phyloP scores from a whole-genome alignment of 1,140 invertebrate genomes.

The Daktulosphaira vitifoliae region DNA sequence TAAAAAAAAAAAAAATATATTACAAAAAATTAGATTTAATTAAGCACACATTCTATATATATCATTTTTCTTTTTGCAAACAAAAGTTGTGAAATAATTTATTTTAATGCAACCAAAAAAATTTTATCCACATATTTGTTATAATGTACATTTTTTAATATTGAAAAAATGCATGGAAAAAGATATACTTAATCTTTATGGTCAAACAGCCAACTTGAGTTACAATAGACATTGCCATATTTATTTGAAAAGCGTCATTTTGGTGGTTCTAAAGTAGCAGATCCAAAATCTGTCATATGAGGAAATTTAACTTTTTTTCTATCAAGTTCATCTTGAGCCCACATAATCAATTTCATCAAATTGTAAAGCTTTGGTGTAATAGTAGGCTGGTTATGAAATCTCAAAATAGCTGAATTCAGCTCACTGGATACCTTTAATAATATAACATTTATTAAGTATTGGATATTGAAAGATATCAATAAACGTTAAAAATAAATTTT shows the following conservation, averaged over 20 bases:
- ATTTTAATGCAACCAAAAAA: too few species aligned
- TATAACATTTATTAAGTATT: constrained; percentile 19
- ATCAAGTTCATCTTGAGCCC: constrained; percentile 91
- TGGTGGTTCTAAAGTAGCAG: constrained; percentile 66
- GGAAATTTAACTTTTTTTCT: constrained; percentile 89
- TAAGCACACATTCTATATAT: too few species aligned
- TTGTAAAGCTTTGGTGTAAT: constrained; percentile 84
- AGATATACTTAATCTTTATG: constrained; percentile 30
- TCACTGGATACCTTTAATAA: constrained; percentile 82
- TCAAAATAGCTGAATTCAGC: constrained; percentile 90
- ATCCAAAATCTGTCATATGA: constrained; percentile 81
- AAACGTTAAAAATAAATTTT: background rate
- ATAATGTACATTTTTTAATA: too few species aligned
- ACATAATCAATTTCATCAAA: constrained; percentile 83
- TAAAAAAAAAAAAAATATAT: too few species aligned
- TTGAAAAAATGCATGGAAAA: too few species aligned
- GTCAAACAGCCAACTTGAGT: constrained; percentile 30
- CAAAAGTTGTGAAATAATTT: too few species aligned
- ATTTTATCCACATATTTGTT: too few species aligned
- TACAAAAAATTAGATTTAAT: too few species aligned
- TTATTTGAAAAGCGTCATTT: constrained; percentile 47
- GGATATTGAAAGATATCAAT: too few species aligned
- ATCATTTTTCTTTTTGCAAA: too few species aligned
- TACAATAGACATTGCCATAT: constrained; percentile 27
- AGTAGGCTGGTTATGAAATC: constrained; percentile 79